Evolutionary conservation across 2,888 invertebrate genomes (phyloP).

Genomic region (Tetragnatha montana): DNA sequence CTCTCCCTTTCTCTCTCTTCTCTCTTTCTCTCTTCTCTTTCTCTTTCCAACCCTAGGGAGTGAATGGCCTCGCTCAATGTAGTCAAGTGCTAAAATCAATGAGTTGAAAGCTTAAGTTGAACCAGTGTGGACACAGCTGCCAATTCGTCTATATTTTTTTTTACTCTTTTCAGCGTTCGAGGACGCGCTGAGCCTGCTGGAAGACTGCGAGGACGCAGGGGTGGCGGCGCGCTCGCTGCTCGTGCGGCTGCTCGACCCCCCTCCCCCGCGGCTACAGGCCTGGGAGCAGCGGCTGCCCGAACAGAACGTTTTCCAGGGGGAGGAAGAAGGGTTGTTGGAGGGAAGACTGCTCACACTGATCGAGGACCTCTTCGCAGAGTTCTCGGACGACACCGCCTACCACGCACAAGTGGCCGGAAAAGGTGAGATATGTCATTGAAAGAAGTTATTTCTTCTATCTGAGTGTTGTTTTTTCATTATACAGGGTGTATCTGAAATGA

Average conservation of each 20-base stretch:
- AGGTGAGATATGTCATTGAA: neutral
- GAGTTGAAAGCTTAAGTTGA: too few relatives aligned
- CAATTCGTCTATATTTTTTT: too few relatives aligned
- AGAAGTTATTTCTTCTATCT: too few relatives aligned
- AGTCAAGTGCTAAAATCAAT: too few relatives aligned
- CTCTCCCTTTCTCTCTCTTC: too few relatives aligned
- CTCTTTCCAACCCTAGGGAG: too few relatives aligned
- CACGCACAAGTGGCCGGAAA: slow-evolving; percentile 22
- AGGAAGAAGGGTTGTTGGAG: slow-evolving; percentile 43
- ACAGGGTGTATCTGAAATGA: too few relatives aligned
- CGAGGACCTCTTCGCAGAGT: slow-evolving; percentile 7
- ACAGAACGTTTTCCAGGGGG: slow-evolving; percentile 42
- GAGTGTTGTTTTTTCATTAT: too few relatives aligned
- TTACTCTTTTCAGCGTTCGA: slow-evolving; percentile 48
- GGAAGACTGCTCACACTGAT: neutral
- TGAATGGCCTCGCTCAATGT: too few relatives aligned
- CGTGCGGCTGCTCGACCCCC: slow-evolving; percentile 28
- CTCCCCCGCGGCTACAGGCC: slow-evolving; percentile 8
- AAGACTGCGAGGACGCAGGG: neutral
- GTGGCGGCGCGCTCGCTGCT: slow-evolving; percentile 31
- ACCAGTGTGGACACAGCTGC: too few relatives aligned
- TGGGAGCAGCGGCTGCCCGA: slow-evolving; percentile 55
- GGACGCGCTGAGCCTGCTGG: slow-evolving; percentile 40
- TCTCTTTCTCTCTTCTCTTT: too few relatives aligned
- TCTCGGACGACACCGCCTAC: neutral